Base-by-base conservation (phyloP, 30 jellyfish, hydroid and myxozoan genomes). In the Hydractinia echinata region DNA sequence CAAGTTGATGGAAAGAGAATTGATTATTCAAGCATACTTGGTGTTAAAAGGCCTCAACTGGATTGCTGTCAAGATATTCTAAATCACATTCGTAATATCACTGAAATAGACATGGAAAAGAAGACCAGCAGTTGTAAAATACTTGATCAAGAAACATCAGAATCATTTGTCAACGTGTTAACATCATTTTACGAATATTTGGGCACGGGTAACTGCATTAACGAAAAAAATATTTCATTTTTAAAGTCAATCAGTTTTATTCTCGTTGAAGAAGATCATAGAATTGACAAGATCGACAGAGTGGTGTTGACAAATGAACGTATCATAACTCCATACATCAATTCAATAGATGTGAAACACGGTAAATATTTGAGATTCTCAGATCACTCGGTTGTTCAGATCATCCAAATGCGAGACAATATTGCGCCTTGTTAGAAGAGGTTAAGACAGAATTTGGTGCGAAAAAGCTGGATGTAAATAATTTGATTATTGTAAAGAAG, bases 311-410 rank as follows among this genome's bases (percentile, higher is more conserved):
- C 16, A 7, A 55, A 61, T 48, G 85, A 76, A 21, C 56, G 66
- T 66, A 56, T 71, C 4, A 55, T 83, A n/a, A 82, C 85, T 9
- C 96, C 96, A 4, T 89, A 83, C 58, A 51, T 89, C 11, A 66
- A 77, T 76, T 50, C 90, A 4, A 79, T 84, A 66, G 76, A 86
- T 3, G 21, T 70, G 6, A 13, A 8, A 4, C 55, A 55, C 21
- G 95, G 88, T 51, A 67, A 68, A 55, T 84, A 13, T 21, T 73
- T 48, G 95, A 67, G 1, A 15, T 67, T 16, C 73, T 89, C 60
- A 62, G 55, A 49, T 14, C 5, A 20, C 20, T 89, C 9, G 96
- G 95, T 16, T 67, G 81, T 56, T 15, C 88, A 16, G 66, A 66
- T 20, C 21, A 72, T 51, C 88, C 91, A 10, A 74, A 87, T 14